Evolutionary conservation across 92 coral and sea anemone species (phyloP), one percentile per base, ranked within the genome.

Genomic region (Actinernus sp.): DNA sequence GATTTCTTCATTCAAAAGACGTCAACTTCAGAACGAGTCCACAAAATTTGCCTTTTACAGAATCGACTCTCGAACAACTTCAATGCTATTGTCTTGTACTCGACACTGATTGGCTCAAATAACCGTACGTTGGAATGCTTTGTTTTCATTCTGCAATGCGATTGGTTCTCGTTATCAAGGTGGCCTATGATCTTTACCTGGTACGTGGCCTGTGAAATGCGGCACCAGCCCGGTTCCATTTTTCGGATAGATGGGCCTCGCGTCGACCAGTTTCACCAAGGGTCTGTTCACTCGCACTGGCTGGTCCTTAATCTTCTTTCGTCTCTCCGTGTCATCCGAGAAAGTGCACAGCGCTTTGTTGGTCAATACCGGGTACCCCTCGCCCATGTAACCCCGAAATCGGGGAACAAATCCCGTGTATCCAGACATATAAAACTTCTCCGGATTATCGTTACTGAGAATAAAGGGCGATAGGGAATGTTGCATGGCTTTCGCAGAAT

Each of bases 321-420:
- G 34, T 32, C 97, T 73, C 11, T 87, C 81, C 52, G 92, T 86
- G 55, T 93, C 94, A 30, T 75, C 74, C 2, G 98, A 77, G 38
- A 93, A 93, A 55, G 84, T 89, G 45, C 97, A 90, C 13, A 93
- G 76, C 21, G 97, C 98, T 55, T 83, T 93, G 70, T 90, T 93
- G 18, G 94, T 93, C 33, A 93, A 55, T 23, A 63, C 34, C 36
- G 98, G 98, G 49, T 91, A 93, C 7, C 98, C 98, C 83, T 66
- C 39, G 0, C 98, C 98, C 85, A 93, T 90, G 39, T 73, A 69
- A 37, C 91, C 96, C 45, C 98, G 88, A 22, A 88, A 82, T 25
- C 93, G 85, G 32, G 98, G 97, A 51, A 93, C 98, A 74, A 93
- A 93, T 45, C 98, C 98, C 52, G 98, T 90, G 72, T 93, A 93